These are phyloP conservation scores for Bimastos eiseni DNA, from an alignment of 2,888 invertebrate species.

Conservation along the genomic window DNA sequence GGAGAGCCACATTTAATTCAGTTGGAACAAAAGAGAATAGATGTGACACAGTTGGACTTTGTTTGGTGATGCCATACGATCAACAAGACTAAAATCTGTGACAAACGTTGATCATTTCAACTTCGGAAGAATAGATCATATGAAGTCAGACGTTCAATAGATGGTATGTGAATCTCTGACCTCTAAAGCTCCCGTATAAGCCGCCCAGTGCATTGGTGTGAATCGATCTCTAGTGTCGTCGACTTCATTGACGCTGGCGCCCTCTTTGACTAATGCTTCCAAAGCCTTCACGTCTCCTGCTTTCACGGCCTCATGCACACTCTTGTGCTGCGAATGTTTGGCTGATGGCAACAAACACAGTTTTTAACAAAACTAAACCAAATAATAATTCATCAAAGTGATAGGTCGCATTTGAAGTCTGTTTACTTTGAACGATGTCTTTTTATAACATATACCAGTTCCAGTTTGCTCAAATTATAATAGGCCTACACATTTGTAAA, in stretches of 20 bases:
- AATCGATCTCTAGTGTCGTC: constrained; percentile 58
- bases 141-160: too few species aligned
- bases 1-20: background rate
- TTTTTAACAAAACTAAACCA: background rate
- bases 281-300: constrained; percentile 56
- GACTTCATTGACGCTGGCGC: constrained; percentile 62
- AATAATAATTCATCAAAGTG: too few species aligned
- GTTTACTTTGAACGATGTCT: too few species aligned
- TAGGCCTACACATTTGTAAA: too few species aligned
- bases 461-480: too few species aligned
- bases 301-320: constrained; percentile 50
- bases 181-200: constrained; percentile 60
- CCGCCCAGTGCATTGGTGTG: constrained; percentile 61
- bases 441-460: too few species aligned
- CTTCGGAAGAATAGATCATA: too few species aligned
- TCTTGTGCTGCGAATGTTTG: constrained; percentile 29
- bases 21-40: background rate
- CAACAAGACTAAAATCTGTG: too few species aligned
- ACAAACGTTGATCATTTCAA: background rate
- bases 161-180: constrained; percentile 43
- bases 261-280: constrained; percentile 60
- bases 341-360: background rate
- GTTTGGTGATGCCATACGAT: too few species aligned
- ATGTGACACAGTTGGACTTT: background rate
- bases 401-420: too few species aligned